phyloP scores from a whole-genome alignment of 1,140 invertebrate species.

The Pinna nobilis region DNA sequence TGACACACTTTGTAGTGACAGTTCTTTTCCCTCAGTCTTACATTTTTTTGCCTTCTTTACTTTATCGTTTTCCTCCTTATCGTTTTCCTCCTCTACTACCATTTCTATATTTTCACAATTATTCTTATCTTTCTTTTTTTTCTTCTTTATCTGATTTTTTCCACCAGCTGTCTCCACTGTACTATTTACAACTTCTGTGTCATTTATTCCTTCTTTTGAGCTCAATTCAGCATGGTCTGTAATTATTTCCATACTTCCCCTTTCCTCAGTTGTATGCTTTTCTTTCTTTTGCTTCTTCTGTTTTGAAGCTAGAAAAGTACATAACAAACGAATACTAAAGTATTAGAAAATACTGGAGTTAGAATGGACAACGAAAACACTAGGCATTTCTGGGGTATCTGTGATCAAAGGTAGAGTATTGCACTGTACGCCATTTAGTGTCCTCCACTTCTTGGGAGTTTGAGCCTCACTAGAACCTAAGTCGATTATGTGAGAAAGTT shows the following conservation, averaged over 20 bases:
- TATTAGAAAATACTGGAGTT: no score
- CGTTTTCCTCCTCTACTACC: conserved; percentile 4
- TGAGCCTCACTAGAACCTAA: no score
- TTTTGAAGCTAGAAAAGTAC: no score
- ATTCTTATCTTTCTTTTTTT: conserved; percentile 3
- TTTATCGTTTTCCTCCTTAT: neutral
- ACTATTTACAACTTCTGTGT: neutral
- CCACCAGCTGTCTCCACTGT: neutral
- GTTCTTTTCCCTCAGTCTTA: neutral
- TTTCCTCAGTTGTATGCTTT: neutral
- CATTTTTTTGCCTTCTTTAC: neutral
- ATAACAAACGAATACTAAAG: no score
- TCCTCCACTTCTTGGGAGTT: no score
- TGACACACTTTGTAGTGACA: conserved; percentile 17
- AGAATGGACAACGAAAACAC: no score
- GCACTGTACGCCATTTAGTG: no score
- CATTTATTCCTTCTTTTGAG: neutral
- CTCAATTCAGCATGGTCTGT: neutral
- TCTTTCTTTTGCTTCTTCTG: conserved; percentile 13
- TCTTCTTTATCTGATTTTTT: conserved; percentile 25
- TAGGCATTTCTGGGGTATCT: no score
- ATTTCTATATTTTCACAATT: neutral
- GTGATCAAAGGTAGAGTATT: no score
- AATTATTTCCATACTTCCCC: neutral
- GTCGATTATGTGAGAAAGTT: no score